Conservation (phyloP, 2,113 vertebrate genomes). For the Nannospalax galili region DNA sequence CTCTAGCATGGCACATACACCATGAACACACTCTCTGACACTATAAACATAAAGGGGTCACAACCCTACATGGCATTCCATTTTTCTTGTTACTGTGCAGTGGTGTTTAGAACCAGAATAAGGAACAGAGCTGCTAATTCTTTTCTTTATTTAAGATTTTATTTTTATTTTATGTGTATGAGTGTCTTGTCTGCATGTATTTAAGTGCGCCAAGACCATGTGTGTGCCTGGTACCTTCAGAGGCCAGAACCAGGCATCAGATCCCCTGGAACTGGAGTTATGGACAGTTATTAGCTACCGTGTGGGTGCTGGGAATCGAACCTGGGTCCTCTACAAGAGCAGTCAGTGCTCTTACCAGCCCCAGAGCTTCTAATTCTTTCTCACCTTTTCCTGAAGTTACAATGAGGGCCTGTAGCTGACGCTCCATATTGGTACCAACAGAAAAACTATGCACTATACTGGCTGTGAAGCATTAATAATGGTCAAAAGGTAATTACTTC, state of each 20-base stretch:
- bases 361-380: not conserved
- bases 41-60: not conserved
- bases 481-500: not conserved
- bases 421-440: not conserved
- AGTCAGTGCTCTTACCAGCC: no score
- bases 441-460: not conserved
- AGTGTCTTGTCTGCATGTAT: no score
- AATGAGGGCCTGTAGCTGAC: not conserved
- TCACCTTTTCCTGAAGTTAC: not conserved
- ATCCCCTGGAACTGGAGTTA: no score
- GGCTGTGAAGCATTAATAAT: not conserved
- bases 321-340: no score
- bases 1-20: not conserved
- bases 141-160: not conserved
- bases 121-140: not conserved
- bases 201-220: no score
- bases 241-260: no score
- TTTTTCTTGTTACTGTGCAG: not conserved
- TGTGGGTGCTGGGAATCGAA: no score
- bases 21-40: not conserved
- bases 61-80: fast-evolving
- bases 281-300: no score
- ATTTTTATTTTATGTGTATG: no score
- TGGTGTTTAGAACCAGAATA: not conserved
- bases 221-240: no score